phyloP scores from a whole-genome alignment of 53 echinoderm and acorn worm genomes.

The Crossaster papposus region DNA sequence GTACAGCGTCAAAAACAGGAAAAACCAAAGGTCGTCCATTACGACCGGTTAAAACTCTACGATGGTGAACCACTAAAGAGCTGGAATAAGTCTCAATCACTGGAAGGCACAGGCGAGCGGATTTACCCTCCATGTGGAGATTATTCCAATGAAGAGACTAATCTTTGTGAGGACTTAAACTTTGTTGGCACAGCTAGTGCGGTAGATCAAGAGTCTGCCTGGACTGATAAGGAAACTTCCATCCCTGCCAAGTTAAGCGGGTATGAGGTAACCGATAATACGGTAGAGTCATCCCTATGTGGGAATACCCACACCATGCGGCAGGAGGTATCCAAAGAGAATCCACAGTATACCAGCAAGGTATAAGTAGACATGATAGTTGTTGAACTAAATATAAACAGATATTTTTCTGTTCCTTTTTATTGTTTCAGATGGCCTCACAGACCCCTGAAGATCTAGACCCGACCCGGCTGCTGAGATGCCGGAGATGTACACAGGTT shows the following conservation, averaged over 20 bases:
- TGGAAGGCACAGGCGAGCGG: neutral
- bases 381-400: neutral
- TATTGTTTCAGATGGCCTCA: neutral
- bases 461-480: neutral
- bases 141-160: neutral
- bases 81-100: neutral
- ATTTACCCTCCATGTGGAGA: neutral
- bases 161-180: neutral
- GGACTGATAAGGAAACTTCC: neutral
- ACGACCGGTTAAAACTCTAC: neutral
- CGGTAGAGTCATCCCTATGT: neutral
- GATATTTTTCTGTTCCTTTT: neutral
- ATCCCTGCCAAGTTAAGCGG: neutral
- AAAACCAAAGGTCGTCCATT: neutral
- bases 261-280: neutral
- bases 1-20: neutral
- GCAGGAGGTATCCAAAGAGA: constrained; percentile 9
- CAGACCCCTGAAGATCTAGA: constrained; percentile 19
- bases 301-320: neutral
- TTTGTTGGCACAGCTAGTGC: neutral
- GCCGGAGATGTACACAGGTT: constrained; percentile 10
- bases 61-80: neutral
- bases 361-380: neutral
- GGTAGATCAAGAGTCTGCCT: neutral
- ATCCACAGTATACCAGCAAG: neutral